A percentile compares a stretch with the other conserved stretches of the same genome.
These are phyloP conservation scores for Merops nubicus DNA, from an alignment of 2,113 vertebrate genomes.

Conservation along the genomic window DNA sequence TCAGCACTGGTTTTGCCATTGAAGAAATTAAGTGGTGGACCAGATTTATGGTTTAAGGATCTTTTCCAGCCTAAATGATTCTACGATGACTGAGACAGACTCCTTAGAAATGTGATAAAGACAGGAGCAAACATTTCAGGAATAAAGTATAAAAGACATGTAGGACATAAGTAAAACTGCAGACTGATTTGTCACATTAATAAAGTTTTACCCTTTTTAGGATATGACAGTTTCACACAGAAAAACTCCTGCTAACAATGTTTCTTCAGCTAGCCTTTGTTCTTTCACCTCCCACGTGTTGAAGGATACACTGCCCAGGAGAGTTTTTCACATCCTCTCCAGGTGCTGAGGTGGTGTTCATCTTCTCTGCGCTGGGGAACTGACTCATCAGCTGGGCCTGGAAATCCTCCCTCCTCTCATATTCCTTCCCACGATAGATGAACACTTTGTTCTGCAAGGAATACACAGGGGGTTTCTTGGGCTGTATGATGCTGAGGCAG, in stretches of 20 bases:
- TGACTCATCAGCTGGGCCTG: slow-evolving; percentile 93
- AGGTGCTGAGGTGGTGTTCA: slow-evolving; percentile 92
- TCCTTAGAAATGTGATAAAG: not conserved
- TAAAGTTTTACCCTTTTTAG: not conserved
- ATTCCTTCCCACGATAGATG: slow-evolving; percentile 97
- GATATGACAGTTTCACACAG: not conserved
- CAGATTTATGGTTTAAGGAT: not conserved
- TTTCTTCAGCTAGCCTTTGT: not conserved
- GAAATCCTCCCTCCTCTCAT: slow-evolving; percentile 96
- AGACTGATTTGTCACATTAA: not conserved
- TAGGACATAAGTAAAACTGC: not conserved
- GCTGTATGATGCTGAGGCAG: not conserved
- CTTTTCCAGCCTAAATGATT: not conserved
- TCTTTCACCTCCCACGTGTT: fast-evolving
- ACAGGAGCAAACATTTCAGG: not conserved
- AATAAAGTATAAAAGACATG: not conserved
- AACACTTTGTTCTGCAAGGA: slow-evolving; percentile 93
- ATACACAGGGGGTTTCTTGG: not conserved
- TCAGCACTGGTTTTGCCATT: not conserved
- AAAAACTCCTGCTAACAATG: not conserved
- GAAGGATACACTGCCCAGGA: slow-evolving; percentile 92
- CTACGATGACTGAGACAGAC: not conserved
- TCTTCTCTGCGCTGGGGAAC: slow-evolving; percentile 90
- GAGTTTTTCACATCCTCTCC: slow-evolving; percentile 86
- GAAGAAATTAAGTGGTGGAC: not conserved